Evolutionary conservation across 2,113 vertebrate species (phyloP), one percentile per base, ranked within the genome.

Genomic region (Pelusios castaneus): DNA sequence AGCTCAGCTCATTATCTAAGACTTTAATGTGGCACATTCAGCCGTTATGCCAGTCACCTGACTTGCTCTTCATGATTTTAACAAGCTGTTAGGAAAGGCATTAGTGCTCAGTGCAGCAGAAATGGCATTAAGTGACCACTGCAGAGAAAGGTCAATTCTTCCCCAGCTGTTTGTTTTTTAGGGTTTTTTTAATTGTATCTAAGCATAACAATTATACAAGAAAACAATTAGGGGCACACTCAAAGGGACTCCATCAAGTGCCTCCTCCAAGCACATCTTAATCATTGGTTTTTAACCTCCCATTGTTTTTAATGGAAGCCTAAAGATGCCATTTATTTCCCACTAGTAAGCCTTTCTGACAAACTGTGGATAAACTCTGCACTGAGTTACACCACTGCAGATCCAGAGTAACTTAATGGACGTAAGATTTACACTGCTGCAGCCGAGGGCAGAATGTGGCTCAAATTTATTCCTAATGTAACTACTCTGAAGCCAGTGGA

Each of bases 401-500:
- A 51, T 43, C 27, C 41, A 43, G 38, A 41, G 25, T 27, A 45
- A 76, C 3, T 76, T 45, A 13, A 80, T 38, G 63, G 41, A 2
- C 73, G 31, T 8, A 58, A 77, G 1, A 0, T n/a, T 81, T 38
- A 12, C 47, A 76, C 11, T 2, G 24, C 80, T 49, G 29, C 2
- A 21, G 7, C 10, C 14, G 29, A 14, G 38, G 60, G 43, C 43
- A n/a, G 55, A 22, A 70, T 17, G 16, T 7, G 2, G n/a, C n/a
- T 12, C 60, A 77, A 43, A 45, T 60, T 70, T 5, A 2, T 52
- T 87, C 47, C 38, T 1, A 52, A 38, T 21, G 11, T 38, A 34
- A 5, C 52, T 5, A 25, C 3, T 2, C 2, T n/a, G 2, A 22
- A n/a, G 12, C 38, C 75, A 29, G 34, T 1, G 49, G 34, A 58